Conservation (phyloP, 2,797 vertebrate genomes). For the Onychomys torridus region DNA sequence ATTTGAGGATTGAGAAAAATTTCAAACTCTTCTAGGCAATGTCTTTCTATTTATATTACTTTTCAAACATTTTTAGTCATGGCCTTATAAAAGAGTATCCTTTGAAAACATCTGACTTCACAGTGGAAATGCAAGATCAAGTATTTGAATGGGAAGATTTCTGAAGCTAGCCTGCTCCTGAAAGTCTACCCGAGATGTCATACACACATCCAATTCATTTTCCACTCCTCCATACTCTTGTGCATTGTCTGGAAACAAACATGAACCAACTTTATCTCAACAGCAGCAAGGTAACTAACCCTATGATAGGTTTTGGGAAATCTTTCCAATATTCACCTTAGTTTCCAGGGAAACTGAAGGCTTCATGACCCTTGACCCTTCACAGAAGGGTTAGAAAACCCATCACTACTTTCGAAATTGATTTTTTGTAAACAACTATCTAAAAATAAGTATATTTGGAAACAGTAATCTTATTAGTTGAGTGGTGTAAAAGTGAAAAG, state of each 20-base stretch:
- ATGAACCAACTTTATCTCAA: neutral
- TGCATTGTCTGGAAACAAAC: neutral
- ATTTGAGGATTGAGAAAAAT: neutral
- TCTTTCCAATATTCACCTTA: neutral
- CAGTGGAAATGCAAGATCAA: constrained; percentile 1
- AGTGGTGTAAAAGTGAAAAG: neutral
- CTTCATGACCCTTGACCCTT: neutral
- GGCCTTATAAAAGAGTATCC: neutral
- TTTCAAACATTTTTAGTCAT: constrained; percentile 16
- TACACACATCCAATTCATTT: neutral
- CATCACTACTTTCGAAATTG: neutral
- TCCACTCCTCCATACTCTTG: neutral
- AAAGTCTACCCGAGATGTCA: neutral
- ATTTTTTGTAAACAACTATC: constrained; percentile 7
- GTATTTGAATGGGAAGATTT: constrained; percentile 17
- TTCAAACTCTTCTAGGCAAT: constrained; percentile 35
- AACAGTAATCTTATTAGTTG: constrained; percentile 9
- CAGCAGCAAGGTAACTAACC: neutral
- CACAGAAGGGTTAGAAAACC: constrained; percentile 20
- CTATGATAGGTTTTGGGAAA: neutral
- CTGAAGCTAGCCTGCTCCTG: neutral
- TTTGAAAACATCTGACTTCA: neutral
- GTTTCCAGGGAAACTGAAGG: constrained; percentile 17
- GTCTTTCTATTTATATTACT: neutral
- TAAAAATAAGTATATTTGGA: neutral